phyloP scores from a whole-genome alignment of 2,888 invertebrate species.

The Cantharis rustica region DNA sequence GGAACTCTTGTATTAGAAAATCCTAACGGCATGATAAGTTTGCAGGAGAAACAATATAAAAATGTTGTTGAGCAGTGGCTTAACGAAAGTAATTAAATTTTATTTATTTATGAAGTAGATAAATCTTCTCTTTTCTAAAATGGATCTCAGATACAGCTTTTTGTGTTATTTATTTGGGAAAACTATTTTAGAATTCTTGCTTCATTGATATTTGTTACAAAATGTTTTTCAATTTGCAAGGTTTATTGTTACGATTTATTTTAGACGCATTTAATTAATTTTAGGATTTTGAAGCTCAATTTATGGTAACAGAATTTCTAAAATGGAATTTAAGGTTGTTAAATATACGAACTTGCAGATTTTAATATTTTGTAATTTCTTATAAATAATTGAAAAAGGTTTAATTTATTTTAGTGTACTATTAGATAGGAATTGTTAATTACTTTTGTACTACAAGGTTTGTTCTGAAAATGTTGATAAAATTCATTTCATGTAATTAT shows the following conservation, averaged over 20 bases:
- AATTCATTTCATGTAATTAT: background rate
- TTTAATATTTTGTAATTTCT: background rate
- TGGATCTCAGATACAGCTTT: background rate
- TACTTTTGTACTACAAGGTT: background rate
- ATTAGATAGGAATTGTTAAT: background rate
- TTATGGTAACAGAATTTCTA: background rate
- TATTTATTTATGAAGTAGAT: background rate
- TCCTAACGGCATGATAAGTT: conserved; percentile 58
- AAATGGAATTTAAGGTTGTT: background rate
- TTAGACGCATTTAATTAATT: background rate
- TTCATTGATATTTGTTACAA: background rate
- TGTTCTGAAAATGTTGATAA: background rate
- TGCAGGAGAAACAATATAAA: conserved; percentile 6
- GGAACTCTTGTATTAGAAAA: conserved; percentile 71
- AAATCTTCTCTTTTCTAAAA: background rate
- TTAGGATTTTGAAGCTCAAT: background rate
- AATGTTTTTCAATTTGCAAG: background rate
- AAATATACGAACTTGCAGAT: background rate
- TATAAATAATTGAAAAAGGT: background rate
- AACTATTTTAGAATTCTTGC: background rate
- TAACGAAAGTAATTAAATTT: background rate
- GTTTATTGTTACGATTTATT: background rate
- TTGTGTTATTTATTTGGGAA: background rate
- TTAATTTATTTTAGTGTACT: background rate
- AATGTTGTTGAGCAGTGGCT: conserved; percentile 5